Evolutionary conservation across 2,797 vertebrate genomes (phyloP).

Genomic region (Falco concolor): DNA sequence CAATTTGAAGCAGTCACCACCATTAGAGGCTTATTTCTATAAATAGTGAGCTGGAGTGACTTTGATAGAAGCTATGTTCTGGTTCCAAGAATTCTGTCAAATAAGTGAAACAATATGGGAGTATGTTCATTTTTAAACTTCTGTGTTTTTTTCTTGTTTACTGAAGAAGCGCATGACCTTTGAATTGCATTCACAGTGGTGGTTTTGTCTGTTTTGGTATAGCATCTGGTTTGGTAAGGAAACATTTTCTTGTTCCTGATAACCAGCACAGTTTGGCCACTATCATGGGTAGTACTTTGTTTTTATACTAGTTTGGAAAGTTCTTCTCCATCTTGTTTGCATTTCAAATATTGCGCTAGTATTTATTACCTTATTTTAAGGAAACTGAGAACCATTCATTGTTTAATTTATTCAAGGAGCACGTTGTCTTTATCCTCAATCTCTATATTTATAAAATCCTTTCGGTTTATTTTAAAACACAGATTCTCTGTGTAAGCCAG

Average conservation of each 20-base stretch:
- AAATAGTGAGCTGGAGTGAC: background rate
- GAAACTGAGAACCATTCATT: background rate
- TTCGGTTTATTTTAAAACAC: constrained; percentile 36
- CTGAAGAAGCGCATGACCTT: constrained; percentile 8
- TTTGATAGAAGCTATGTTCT: background rate
- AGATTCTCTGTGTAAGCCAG: background rate
- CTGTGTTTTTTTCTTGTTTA: constrained; percentile 7
- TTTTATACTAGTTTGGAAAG: constrained; percentile 11
- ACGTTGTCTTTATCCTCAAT: constrained; percentile 7
- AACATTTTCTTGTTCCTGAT: background rate
- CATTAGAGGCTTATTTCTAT: background rate
- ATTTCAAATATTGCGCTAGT: background rate
- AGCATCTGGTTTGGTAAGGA: constrained; percentile 43
- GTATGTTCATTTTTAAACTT: background rate
- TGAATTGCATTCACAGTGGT: background rate
- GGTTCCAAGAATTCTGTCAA: constrained; percentile 28
- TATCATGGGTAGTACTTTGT: background rate
- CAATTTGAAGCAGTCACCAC: background rate
- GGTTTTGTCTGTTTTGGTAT: constrained; percentile 44
- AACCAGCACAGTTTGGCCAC: background rate
- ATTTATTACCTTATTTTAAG: constrained; percentile 33
- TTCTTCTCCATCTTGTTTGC: background rate
- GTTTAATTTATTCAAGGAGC: constrained; percentile 11
- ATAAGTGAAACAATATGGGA: constrained; percentile 27
- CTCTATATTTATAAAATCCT: constrained; percentile 33